A percentile compares a stretch with the other conserved stretches of the same genome.
Conservation (phyloP, 2,888 invertebrate genomes). For the Agriotes lineatus region DNA sequence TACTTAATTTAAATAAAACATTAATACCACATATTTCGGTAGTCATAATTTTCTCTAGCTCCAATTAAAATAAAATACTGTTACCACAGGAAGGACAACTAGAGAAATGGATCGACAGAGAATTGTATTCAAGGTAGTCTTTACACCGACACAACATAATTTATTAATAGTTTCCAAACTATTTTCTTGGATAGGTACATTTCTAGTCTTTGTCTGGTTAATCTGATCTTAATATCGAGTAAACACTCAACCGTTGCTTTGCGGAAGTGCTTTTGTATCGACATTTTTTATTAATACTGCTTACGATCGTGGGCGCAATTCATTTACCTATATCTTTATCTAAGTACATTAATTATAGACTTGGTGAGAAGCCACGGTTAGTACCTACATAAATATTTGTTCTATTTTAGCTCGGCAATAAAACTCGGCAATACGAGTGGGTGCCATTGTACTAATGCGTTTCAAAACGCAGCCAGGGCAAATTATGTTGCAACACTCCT, state of each 20-base stretch:
- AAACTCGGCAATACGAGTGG: slow-evolving; percentile 18
- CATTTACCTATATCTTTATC: not conserved
- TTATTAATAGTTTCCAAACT: too few species aligned
- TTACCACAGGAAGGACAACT: too few species aligned
- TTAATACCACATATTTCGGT: too few species aligned
- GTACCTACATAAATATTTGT: slow-evolving; percentile 21
- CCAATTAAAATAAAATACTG: too few species aligned
- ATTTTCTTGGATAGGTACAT: too few species aligned
- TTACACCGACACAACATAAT: too few species aligned
- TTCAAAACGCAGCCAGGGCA: not conserved
- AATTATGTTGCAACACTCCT: not conserved
- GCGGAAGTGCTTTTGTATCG: slow-evolving; percentile 1
- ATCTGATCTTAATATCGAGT: not conserved
- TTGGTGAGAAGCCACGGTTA: slow-evolving; percentile 13
- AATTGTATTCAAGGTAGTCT: too few species aligned
- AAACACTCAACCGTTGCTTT: not conserved
- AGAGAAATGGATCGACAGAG: too few species aligned
- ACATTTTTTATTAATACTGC: slow-evolving; percentile 7
- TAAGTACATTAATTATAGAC: not conserved
- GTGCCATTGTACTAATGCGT: slow-evolving; percentile 29
- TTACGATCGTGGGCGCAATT: not conserved
- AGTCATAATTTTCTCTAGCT: too few species aligned
- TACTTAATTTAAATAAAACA: slow-evolving; percentile 6
- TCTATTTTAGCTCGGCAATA: slow-evolving; percentile 29
- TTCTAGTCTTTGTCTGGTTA: too few species aligned